Evolutionary conservation across 64 coral and sea anemone species (phyloP).

Genomic region (Dendrophyllia cribrosa): DNA sequence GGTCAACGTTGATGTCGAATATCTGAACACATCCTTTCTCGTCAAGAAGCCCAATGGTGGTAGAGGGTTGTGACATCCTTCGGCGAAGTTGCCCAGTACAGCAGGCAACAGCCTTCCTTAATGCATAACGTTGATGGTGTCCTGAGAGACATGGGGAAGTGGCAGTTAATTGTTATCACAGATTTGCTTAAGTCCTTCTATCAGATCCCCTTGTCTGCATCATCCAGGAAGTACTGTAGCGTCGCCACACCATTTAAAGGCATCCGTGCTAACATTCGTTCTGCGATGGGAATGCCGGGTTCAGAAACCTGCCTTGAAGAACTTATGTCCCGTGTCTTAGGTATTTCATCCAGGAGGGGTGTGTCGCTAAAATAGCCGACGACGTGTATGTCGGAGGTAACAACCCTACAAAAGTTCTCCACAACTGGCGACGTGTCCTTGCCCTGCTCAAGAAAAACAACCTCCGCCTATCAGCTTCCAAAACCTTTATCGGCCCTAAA

Average conservation of each 20-base stretch:
- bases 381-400: conserved; percentile 18
- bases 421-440: not conserved
- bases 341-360: conserved; percentile 37
- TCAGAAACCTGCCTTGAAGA: conserved; percentile 54
- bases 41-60: conserved; percentile 35
- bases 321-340: conserved; percentile 54
- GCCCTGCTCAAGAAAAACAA: not conserved
- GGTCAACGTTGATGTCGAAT: no score
- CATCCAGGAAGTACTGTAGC: no score
- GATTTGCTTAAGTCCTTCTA: no score
- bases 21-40: no score
- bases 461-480: conserved; percentile 37
- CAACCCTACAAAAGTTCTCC: conserved; percentile 21
- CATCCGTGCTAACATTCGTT: no score
- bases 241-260: no score
- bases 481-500: conserved; percentile 40
- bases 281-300: no score
- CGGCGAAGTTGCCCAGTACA: conserved; percentile 46
- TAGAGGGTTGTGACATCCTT: conserved; percentile 39
- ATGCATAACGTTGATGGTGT: no score
- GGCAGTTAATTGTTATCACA: no score
- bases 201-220: no score
- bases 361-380: conserved; percentile 50
- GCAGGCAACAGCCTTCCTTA: no score
- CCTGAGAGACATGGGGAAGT: no score